These are phyloP conservation scores for Entomyzon cyanotis DNA, from an alignment of 2,113 vertebrate species.

Conservation along the genomic window DNA sequence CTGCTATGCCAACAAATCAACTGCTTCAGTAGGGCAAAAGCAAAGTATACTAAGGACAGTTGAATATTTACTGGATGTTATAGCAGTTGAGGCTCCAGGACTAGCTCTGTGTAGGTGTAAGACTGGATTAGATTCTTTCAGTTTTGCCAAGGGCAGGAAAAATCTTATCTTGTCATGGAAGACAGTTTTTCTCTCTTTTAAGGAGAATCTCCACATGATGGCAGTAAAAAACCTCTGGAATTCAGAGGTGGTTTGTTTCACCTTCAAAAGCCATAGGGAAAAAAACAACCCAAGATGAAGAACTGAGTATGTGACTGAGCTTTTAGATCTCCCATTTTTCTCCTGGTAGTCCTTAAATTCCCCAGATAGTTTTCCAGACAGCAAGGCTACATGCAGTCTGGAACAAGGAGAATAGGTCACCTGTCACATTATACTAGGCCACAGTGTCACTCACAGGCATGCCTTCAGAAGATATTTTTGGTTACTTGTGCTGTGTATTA, in stretches of 20 bases:
- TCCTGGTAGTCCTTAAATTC: slow-evolving; percentile 46
- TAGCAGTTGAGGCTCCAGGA: neutral
- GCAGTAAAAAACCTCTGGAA: slow-evolving; percentile 65
- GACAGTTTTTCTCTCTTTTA: neutral
- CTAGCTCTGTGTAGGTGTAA: neutral
- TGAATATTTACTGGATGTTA: slow-evolving; percentile 23
- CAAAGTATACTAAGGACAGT: neutral
- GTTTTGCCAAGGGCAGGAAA: slow-evolving; percentile 15
- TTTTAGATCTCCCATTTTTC: slow-evolving; percentile 55
- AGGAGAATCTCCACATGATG: slow-evolving; percentile 58
- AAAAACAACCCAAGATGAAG: slow-evolving; percentile 28
- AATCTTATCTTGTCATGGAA: neutral
- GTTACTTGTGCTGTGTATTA: neutral
- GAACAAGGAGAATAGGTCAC: slow-evolving; percentile 8
- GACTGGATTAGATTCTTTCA: neutral
- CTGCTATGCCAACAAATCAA: neutral
- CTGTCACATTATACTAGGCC: neutral
- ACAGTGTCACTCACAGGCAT: slow-evolving; percentile 17
- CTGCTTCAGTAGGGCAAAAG: neutral
- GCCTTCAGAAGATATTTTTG: slow-evolving; percentile 28
- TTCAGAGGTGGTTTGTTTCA: neutral
- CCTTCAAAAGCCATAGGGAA: slow-evolving; percentile 12
- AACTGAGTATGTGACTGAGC: slow-evolving; percentile 33
- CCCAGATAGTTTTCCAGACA: slow-evolving; percentile 6
- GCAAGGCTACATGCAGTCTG: neutral